phyloP scores from a whole-genome alignment of 2,888 invertebrate genomes.

The Tenthredo scrophulariae region DNA sequence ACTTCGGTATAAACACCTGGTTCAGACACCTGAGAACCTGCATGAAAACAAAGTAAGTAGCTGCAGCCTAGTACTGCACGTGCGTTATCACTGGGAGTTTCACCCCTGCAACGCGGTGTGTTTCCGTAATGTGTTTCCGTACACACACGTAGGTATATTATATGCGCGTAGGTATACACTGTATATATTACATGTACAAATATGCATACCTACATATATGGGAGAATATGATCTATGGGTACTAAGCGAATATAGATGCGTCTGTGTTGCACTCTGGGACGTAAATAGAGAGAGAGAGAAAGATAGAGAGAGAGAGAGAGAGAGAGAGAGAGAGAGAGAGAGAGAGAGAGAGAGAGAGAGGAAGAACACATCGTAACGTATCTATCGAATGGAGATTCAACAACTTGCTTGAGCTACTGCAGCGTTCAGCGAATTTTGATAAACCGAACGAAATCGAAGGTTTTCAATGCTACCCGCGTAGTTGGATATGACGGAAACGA shows the following conservation, averaged over 20 bases:
- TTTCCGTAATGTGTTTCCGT: not conserved
- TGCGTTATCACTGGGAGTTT: conserved; percentile 27
- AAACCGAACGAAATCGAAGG: conserved; percentile 1
- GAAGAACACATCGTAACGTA: not conserved
- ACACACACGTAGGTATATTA: not conserved
- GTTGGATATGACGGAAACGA: conserved; percentile 27
- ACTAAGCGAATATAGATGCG: not conserved
- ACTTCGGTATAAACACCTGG: conserved; percentile 4
- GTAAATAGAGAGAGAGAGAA: not conserved
- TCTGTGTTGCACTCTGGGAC: not conserved
- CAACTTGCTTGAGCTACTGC: conserved; percentile 8
- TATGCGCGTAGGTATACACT: not conserved
- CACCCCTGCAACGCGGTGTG: conserved; percentile 21
- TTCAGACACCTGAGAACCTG: conserved; percentile 31
- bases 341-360: no score
- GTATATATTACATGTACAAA: not conserved
- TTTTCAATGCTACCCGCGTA: conserved; percentile 30
- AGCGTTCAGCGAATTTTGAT: conserved; percentile 46
- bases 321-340: no score
- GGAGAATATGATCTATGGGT: not conserved
- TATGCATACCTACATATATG: not conserved
- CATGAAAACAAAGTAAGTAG: not conserved
- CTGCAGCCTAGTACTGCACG: conserved; percentile 12
- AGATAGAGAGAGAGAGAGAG: no score
- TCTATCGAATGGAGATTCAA: conserved; percentile 13